These are phyloP conservation scores for Rhinichthys klamathensis DNA, from an alignment of 2,113 vertebrate species.

Conservation along the genomic window DNA sequence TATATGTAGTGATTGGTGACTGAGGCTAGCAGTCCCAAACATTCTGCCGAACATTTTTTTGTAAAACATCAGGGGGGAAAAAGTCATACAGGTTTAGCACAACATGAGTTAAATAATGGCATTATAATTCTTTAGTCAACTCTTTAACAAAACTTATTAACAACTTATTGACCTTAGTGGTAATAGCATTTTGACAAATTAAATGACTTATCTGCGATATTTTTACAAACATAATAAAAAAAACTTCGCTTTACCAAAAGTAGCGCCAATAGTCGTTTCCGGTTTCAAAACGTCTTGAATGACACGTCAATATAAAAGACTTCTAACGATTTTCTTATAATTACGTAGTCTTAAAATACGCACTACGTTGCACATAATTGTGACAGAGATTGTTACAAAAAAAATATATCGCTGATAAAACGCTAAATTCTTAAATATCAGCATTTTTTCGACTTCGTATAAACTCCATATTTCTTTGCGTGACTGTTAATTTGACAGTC, in stretches of 20 bases:
- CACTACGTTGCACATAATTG: neutral
- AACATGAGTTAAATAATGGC: neutral
- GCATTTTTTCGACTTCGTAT: neutral
- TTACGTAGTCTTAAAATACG: neutral
- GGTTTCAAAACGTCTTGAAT: neutral
- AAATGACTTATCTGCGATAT: neutral
- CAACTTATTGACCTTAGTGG: neutral
- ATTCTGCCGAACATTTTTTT: neutral
- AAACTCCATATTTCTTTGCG: neutral
- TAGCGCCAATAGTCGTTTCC: constrained; percentile 23
- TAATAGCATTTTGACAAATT: neutral
- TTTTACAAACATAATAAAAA: neutral
- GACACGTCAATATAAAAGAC: constrained; percentile 18
- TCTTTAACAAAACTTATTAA: neutral
- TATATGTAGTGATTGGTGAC: neutral
- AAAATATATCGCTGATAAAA: neutral
- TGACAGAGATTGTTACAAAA: neutral
- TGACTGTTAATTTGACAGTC: constrained; percentile 50
- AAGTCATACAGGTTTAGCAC: neutral
- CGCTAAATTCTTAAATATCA: no score
- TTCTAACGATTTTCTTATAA: neutral
- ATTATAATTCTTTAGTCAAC: neutral
- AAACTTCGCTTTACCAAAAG: neutral
- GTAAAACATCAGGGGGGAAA: neutral
- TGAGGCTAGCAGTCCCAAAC: neutral